Percentiles rank a stretch among this genome's conserved stretches.
phyloP scores from a whole-genome alignment of 2,888 invertebrate species.

The Beris chalybata region DNA sequence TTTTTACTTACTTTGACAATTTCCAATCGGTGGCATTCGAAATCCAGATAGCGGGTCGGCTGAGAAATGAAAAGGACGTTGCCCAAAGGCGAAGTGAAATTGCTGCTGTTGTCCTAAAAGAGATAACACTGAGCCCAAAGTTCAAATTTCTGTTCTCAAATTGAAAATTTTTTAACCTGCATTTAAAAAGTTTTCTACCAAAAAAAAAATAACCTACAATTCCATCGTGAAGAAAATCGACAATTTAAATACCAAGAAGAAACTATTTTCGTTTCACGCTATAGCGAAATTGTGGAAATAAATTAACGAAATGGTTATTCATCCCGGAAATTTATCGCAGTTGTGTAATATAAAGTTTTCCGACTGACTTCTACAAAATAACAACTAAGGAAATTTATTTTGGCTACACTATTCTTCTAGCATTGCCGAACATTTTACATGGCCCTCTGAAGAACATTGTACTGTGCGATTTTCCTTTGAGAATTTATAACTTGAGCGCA shows the following conservation, averaged over 20 bases:
- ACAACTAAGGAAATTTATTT: not conserved
- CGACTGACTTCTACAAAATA: not conserved
- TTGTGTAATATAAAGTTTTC: conserved; percentile 7
- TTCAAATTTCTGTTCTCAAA: conserved; percentile 56
- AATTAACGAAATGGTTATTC: conserved; percentile 25
- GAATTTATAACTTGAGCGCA: conserved; percentile 23
- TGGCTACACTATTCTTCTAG: too few relatives aligned
- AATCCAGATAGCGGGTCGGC: conserved; percentile 85
- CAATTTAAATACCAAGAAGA: not conserved
- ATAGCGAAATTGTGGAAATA: conserved; percentile 18
- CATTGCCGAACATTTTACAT: not conserved
- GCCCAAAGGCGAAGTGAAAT: conserved; percentile 90
- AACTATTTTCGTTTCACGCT: conserved; percentile 3
- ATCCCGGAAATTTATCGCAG: conserved; percentile 19
- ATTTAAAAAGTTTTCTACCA: not conserved
- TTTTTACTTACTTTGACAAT: conserved; percentile 82
- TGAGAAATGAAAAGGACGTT: conserved; percentile 84
- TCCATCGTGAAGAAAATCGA: too few relatives aligned
- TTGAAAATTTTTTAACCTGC: conserved; percentile 5
- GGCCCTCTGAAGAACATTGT: not conserved
- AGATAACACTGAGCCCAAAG: conserved; percentile 74
- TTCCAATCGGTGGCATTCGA: conserved; percentile 86
- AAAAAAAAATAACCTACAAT: not conserved
- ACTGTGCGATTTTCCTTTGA: conserved; percentile 17
- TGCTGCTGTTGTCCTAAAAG: conserved; percentile 95